Percentiles rank a stretch among this genome's conserved stretches.
Evolutionary conservation across 2,888 invertebrate genomes (phyloP).

Genomic region (Tryphoninae sp.): DNA sequence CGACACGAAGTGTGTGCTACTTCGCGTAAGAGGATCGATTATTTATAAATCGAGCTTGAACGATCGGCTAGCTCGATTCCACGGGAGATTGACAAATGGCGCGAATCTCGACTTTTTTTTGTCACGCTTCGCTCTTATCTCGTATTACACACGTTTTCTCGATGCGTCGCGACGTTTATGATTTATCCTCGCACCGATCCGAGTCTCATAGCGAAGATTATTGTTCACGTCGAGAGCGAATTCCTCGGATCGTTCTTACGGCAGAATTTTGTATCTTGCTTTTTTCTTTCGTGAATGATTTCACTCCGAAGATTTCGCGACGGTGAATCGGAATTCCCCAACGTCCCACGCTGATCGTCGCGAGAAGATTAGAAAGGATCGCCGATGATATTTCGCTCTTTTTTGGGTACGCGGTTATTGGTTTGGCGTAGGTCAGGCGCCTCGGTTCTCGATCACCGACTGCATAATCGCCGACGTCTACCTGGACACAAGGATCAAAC

Average conservation of each 20-base stretch:
- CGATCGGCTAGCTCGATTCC: constrained; percentile 7
- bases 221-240: constrained; percentile 32
- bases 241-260: constrained; percentile 43
- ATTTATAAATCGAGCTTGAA: constrained; percentile 59
- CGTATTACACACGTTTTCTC: constrained; percentile 61
- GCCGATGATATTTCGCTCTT: constrained; percentile 13
- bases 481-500: constrained; percentile 42
- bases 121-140: constrained; percentile 65
- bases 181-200: constrained; percentile 67
- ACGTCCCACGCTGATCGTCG: neutral
- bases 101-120: constrained; percentile 53
- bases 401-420: neutral
- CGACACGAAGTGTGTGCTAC: constrained; percentile 7
- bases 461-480: constrained; percentile 30
- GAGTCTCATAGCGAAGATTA: neutral
- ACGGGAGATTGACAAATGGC: constrained; percentile 42
- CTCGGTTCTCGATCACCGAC: constrained; percentile 32
- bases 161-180: constrained; percentile 71
- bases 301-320: neutral
- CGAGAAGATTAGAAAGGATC: constrained; percentile 14
- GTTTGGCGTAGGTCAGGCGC: constrained; percentile 36
- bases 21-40: constrained; percentile 2
- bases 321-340: constrained; percentile 21
- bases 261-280: neutral
- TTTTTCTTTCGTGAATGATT: constrained; percentile 5